phyloP scores from a whole-genome alignment of 92 coral and sea anemone species.

The Isaurus tuberculatus region DNA sequence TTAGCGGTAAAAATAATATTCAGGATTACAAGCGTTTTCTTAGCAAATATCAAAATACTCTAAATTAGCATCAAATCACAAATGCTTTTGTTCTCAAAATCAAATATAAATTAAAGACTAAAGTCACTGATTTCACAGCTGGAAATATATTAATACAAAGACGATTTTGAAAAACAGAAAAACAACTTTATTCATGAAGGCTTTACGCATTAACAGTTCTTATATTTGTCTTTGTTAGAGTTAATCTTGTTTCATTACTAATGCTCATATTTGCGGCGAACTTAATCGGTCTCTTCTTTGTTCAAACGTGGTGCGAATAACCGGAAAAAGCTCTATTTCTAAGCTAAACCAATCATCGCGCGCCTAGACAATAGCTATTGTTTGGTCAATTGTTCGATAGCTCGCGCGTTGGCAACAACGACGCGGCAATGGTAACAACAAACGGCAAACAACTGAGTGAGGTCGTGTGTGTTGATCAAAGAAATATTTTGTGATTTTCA shows the following conservation, averaged over 20 bases:
- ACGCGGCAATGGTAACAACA: conserved; percentile 63
- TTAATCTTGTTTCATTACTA: background rate
- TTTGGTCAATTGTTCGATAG: conserved; percentile 13
- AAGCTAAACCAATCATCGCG: conserved; percentile 34
- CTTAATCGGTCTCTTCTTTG: background rate
- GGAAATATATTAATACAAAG: background rate
- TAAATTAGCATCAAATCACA: too few relatives aligned
- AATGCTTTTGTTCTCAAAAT: too few relatives aligned
- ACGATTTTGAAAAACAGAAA: background rate
- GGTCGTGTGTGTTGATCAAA: conserved; percentile 3
- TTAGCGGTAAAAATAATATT: too few relatives aligned
- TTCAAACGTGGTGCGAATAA: background rate
- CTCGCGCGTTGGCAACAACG: conserved; percentile 73
- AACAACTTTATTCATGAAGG: background rate
- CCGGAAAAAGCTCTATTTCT: background rate
- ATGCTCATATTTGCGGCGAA: conserved; percentile 14
- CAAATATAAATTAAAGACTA: too few relatives aligned
- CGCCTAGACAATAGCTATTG: conserved; percentile 42
- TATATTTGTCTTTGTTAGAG: background rate
- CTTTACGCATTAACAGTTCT: background rate
- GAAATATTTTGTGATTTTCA: conserved; percentile 35
- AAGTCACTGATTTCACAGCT: too few relatives aligned
- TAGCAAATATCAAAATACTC: too few relatives aligned
- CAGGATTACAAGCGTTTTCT: too few relatives aligned
- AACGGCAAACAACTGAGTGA: conserved; percentile 45